These are phyloP conservation scores for Ochotona curzoniae DNA, from an alignment of 2,113 vertebrate species.

Conservation along the genomic window DNA sequence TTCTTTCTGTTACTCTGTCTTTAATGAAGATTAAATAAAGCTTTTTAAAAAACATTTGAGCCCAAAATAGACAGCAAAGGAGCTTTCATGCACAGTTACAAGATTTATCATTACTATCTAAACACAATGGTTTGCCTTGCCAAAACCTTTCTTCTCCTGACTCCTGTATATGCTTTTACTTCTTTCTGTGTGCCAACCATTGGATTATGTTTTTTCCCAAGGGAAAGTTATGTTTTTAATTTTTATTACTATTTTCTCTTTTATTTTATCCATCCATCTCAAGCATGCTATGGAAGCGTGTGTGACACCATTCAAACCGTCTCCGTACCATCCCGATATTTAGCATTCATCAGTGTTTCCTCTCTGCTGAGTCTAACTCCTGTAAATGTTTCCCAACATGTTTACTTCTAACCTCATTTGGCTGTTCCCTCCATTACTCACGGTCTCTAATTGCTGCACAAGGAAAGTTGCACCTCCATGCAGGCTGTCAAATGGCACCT, in stretches of 20 bases:
- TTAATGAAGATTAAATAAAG: too few relatives aligned
- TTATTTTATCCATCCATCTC: not conserved
- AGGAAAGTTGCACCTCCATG: too few relatives aligned
- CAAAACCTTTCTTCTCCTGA: not conserved
- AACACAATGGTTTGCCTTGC: not conserved
- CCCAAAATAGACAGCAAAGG: not conserved
- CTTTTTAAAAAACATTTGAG: too few relatives aligned
- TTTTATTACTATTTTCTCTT: not conserved
- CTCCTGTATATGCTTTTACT: not conserved
- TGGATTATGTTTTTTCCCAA: not conserved
- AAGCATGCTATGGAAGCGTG: not conserved
- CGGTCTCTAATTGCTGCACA: too few relatives aligned
- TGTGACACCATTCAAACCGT: not conserved
- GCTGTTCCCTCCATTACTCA: not conserved
- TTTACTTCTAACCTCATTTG: not conserved
- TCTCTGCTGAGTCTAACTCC: not conserved
- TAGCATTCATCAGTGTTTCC: not conserved
- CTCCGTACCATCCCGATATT: not conserved
- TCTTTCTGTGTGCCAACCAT: not conserved
- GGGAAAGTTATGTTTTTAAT: not conserved
- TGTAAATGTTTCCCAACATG: not conserved
- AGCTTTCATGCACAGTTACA: not conserved
- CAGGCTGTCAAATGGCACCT: too few relatives aligned
- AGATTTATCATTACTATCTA: not conserved
- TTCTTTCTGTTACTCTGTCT: too few relatives aligned